phyloP scores from a whole-genome alignment of 1,140 invertebrate genomes.

The Anoplophora glabripennis region DNA sequence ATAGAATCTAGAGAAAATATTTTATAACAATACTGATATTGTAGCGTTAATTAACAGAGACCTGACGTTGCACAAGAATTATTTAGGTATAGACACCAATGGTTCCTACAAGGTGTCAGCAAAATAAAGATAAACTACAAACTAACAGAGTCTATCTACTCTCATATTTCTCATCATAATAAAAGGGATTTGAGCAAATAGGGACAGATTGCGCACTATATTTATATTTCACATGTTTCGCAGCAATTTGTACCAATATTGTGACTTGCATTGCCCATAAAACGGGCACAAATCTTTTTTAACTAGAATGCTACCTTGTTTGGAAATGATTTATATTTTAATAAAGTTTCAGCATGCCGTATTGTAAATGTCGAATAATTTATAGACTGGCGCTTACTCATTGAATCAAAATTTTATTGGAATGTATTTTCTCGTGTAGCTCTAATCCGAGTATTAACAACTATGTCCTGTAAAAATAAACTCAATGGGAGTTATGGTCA shows the following conservation, averaged over 20 bases:
- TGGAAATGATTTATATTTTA: constrained; percentile 16
- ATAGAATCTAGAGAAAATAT: too few species aligned
- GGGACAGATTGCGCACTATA: constrained; percentile 40
- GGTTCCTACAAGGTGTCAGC: neutral
- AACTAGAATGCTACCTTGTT: constrained; percentile 12
- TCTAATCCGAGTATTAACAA: too few species aligned
- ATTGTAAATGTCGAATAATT: constrained; percentile 1
- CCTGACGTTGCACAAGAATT: too few species aligned
- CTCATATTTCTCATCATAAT: constrained; percentile 12
- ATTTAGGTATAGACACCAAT: too few species aligned
- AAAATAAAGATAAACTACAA: constrained; percentile 2
- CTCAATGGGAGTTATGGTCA: too few species aligned
- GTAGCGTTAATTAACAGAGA: too few species aligned
- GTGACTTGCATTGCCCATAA: constrained; percentile 26
- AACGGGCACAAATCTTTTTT: constrained; percentile 22
- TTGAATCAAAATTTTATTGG: too few species aligned
- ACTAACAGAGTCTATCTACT: neutral
- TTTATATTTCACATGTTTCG: constrained; percentile 41
- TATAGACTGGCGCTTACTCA: too few species aligned
- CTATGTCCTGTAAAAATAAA: too few species aligned
- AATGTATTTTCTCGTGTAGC: too few species aligned
- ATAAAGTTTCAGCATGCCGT: constrained; percentile 8
- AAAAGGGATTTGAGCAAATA: constrained; percentile 36
- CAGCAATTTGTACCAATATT: constrained; percentile 41
- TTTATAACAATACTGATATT: too few species aligned